These are phyloP conservation scores for Pelecanus crispus DNA, from an alignment of 2,113 vertebrate genomes.

Conservation along the genomic window DNA sequence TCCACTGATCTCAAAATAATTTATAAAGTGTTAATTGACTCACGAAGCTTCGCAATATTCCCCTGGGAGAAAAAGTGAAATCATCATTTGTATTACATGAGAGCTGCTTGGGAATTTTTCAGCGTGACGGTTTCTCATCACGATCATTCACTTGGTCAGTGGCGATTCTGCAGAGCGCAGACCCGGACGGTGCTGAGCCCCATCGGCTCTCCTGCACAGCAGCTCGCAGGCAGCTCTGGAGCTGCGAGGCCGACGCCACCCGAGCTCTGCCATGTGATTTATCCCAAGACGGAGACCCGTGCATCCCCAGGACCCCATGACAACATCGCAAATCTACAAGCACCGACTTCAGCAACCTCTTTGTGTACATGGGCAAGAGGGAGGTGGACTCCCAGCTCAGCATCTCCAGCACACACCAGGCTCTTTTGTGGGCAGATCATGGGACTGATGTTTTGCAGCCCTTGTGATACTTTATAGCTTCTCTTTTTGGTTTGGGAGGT, in stretches of 20 bases:
- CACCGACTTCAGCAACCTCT: background rate
- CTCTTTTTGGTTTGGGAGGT: too few species aligned
- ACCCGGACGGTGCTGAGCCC: fast-evolving
- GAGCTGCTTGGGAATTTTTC: background rate
- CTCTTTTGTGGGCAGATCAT: too few species aligned
- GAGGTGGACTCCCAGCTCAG: fast-evolving
- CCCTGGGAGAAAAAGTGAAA: background rate
- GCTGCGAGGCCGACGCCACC: fast-evolving
- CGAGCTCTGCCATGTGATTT: fast-evolving
- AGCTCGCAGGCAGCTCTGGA: background rate
- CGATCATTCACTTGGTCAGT: fast-evolving
- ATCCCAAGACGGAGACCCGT: too few species aligned
- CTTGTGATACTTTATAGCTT: fast-evolving
- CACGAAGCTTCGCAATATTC: background rate
- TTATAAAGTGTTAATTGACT: background rate
- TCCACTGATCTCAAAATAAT: background rate
- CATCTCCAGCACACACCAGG: background rate
- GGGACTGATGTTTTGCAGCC: background rate
- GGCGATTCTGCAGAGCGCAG: too few species aligned
- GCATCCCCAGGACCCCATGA: background rate
- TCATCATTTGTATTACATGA: background rate
- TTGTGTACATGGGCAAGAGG: too few species aligned
- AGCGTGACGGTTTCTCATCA: fast-evolving
- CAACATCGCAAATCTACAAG: background rate
- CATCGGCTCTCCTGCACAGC: background rate